Evolutionary conservation across 2,888 invertebrate genomes (phyloP), one percentile per base, ranked within the genome.

Genomic region (Lomographa bimaculata): DNA sequence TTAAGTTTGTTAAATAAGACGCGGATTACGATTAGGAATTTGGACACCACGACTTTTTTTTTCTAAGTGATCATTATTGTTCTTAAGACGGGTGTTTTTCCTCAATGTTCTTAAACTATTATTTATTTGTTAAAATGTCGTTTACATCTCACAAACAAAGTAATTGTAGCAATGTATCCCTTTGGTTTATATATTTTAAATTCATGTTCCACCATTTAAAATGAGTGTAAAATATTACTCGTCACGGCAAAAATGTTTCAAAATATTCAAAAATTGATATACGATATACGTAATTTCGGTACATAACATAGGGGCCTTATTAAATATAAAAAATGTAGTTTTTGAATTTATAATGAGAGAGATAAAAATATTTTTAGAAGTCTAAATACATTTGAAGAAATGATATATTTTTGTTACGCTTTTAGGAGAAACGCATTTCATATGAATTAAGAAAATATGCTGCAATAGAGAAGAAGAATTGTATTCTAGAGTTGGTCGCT

Each of bases 381-480:
- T 75, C 63, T 81, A 74, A 66, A 27, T 66, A 72, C 76, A 70
- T 70, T 72, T 75, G 75, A 69, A 70, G 61, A 78, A 77, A 69
- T 60, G 69, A 79, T 81, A 78, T 87, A 87, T 87, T 86, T 84
- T 87, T 87, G 85, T 85, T 86, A 87, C 79, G 77, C 72, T 76
- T 84, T 81, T 79, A 61, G 71, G 57, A 74, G 54, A 64, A 71
- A 72, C 71, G 62, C 72, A 71, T 73, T 74, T 74, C 71, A 67
- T 70, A 73, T 63, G 61, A 46, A 70, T 70, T 61, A 61, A 72
- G 66, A 54, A 48, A 61, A 1, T n/a, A 41, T 40, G 28, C 24
- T 28, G 24, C 28, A 33, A 12, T 34, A 5, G 7, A 20, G 24
- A 8, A 19, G 1, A 4, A 17, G 2, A 18, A 7, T 25, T n/a